Percentiles rank a stretch among this genome's conserved stretches.
Conservation (phyloP, 1,140 invertebrate species). For the Acromyrmex echinatior region DNA sequence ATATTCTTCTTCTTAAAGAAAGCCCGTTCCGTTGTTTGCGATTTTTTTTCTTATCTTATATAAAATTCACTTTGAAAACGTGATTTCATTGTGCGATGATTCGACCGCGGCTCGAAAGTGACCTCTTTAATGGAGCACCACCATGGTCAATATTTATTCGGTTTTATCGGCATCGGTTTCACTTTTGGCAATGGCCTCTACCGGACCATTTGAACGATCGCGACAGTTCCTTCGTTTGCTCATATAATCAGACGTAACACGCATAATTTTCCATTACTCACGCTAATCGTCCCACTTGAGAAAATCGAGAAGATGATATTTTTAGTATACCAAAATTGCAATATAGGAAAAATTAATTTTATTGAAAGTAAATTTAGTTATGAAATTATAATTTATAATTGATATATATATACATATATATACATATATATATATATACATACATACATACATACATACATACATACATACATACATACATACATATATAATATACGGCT, state of each 20-base stretch:
- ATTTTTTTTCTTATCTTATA: slow-evolving; percentile 11
- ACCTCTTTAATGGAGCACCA: slow-evolving; percentile 73
- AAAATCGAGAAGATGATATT: neutral
- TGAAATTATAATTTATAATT: neutral
- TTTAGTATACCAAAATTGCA: neutral
- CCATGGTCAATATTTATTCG: slow-evolving; percentile 71
- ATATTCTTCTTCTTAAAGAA: neutral
- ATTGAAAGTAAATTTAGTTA: neutral
- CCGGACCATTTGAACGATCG: slow-evolving; percentile 67
- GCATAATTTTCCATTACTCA: slow-evolving; percentile 37
- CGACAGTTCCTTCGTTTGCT: slow-evolving; percentile 71
- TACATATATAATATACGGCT: neutral
- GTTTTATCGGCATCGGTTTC: slow-evolving; percentile 80
- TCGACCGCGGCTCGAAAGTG: slow-evolving; percentile 73
- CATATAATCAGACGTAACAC: slow-evolving; percentile 44
- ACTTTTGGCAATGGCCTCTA: slow-evolving; percentile 87
- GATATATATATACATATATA: too few relatives aligned
- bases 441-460: too few relatives aligned
- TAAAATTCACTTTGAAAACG: slow-evolving; percentile 12
- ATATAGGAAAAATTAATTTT: neutral
- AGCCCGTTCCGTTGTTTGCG: neutral
- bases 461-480: too few relatives aligned
- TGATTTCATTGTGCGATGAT: slow-evolving; percentile 57
- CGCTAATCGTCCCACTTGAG: neutral
- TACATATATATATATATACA: too few relatives aligned